phyloP scores from a whole-genome alignment of 2,113 vertebrate genomes.

The Archocentrus centrarchus region DNA sequence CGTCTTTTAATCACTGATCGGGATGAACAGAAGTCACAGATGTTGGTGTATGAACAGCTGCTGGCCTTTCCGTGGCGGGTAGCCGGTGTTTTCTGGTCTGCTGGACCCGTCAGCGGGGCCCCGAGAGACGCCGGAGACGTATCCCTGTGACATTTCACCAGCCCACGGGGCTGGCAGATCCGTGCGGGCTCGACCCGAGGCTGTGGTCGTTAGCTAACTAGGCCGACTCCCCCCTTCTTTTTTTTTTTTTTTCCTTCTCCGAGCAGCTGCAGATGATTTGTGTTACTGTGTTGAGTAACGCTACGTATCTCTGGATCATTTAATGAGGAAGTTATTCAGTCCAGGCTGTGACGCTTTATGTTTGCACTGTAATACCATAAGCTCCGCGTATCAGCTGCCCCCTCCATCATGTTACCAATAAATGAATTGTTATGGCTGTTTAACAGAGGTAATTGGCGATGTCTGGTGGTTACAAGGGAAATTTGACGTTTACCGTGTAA shows the following conservation, averaged over 20 bases:
- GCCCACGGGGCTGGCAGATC: conserved; percentile 67
- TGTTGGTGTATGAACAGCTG: conserved; percentile 29
- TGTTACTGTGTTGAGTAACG: conserved; percentile 67
- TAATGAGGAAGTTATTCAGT: conserved; percentile 55
- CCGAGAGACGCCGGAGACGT: conserved; percentile 46
- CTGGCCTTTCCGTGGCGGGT: conserved; percentile 19
- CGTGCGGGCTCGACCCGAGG: conserved; percentile 47
- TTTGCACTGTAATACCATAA: conserved; percentile 27
- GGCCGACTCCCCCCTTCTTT: conserved; percentile 48
- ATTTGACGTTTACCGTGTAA: conserved; percentile 27
- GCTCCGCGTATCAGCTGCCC: conserved; percentile 22
- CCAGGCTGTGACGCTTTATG: conserved; percentile 14
- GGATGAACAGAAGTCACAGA: conserved; percentile 17
- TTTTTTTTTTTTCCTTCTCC: not conserved
- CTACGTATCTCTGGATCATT: conserved; percentile 42
- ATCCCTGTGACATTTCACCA: conserved; percentile 67
- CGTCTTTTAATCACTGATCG: conserved; percentile 42
- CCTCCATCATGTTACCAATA: conserved; percentile 27
- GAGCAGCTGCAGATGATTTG: conserved; percentile 75
- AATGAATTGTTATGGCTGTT: not conserved
- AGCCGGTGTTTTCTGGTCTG: conserved; percentile 44
- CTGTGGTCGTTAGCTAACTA: conserved; percentile 64
- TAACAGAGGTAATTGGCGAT: not conserved
- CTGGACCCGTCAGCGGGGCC: conserved; percentile 39
- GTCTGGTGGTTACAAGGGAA: not conserved